These are phyloP conservation scores for Leucoraja erinaceus DNA, from an alignment of 2,113 vertebrate genomes.

Conservation along the genomic window DNA sequence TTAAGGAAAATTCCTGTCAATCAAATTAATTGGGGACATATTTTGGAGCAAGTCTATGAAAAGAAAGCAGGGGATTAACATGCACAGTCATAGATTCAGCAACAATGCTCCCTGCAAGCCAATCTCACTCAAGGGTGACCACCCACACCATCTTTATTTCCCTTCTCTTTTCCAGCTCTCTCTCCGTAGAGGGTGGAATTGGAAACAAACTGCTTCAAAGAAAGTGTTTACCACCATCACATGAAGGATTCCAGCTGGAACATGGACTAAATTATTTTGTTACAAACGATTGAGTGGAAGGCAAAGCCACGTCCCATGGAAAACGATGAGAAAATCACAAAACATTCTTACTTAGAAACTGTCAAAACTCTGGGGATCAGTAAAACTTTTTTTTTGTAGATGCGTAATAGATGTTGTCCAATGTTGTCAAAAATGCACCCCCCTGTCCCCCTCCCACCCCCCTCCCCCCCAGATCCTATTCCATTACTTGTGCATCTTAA, in stretches of 20 bases:
- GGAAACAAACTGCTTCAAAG: background rate
- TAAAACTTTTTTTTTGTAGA: background rate
- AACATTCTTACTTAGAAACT: background rate
- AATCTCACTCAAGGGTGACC: background rate
- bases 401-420: background rate
- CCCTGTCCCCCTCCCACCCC: no score
- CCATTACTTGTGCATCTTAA: background rate
- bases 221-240: background rate
- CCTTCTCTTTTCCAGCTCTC: background rate
- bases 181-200: background rate
- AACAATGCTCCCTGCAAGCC: background rate
- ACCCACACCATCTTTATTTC: background rate
- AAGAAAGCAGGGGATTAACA: background rate
- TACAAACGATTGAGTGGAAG: background rate
- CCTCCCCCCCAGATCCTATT: background rate
- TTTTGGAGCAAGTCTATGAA: background rate
- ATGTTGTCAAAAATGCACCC: background rate
- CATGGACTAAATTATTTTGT: background rate
- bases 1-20: background rate
- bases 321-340: background rate
- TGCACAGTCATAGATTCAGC: background rate
- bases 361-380: slow-evolving; percentile 1
- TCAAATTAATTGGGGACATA: background rate
- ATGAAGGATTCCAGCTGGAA: slow-evolving; percentile 29
- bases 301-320: background rate